phyloP scores from a whole-genome alignment of 2,888 invertebrate species.

The Eupithecia inturbata region DNA sequence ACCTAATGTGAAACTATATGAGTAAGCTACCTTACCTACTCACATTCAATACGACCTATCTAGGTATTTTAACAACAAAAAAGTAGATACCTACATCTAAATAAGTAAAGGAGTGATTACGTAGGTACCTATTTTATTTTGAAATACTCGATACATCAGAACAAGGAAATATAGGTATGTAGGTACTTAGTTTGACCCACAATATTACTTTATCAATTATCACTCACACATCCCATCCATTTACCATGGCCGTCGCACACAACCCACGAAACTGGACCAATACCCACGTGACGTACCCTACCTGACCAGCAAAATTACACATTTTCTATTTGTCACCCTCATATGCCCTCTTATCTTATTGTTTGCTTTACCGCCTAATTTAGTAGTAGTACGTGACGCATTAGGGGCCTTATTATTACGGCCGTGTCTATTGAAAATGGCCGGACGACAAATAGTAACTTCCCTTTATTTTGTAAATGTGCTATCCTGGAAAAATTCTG shows the following conservation, averaged over 20 bases:
- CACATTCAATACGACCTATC: too few relatives aligned
- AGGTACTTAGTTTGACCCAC: neutral
- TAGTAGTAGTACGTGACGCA: slow-evolving; percentile 58
- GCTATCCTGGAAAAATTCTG: neutral
- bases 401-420: slow-evolving; percentile 50
- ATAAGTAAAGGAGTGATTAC: too few relatives aligned
- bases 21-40: too few relatives aligned
- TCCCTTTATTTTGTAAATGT: neutral
- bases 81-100: too few relatives aligned
- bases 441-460: neutral
- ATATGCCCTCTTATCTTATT: slow-evolving; percentile 69
- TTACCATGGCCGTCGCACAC: neutral
- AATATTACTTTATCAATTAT: neutral
- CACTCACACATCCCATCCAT: neutral
- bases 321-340: slow-evolving; percentile 59
- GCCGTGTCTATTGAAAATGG: slow-evolving; percentile 30
- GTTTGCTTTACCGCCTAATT: slow-evolving; percentile 66
- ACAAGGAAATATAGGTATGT: too few relatives aligned
- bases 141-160: too few relatives aligned
- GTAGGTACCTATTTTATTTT: too few relatives aligned
- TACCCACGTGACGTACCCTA: slow-evolving; percentile 47
- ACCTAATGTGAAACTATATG: too few relatives aligned
- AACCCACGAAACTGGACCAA: slow-evolving; percentile 34
- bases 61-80: too few relatives aligned
- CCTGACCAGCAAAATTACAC: slow-evolving; percentile 43